Conservation (phyloP, 2,888 invertebrate species). For the Pocota personata region DNA sequence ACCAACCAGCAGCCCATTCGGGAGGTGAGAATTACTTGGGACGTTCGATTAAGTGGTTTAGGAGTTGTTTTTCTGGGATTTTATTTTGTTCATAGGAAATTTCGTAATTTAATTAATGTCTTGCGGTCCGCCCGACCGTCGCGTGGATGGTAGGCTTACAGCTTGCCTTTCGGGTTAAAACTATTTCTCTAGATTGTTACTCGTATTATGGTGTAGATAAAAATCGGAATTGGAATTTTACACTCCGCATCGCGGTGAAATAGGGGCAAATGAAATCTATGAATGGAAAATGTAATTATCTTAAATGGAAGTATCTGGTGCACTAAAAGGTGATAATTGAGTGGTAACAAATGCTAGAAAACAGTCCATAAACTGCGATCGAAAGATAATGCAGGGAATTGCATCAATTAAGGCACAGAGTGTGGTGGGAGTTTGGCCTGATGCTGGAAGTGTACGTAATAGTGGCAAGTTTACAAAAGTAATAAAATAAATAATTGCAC, state of each 20-base stretch:
- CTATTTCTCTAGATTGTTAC: constrained; percentile 21
- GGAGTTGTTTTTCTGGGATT: constrained; percentile 41
- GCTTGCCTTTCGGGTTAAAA: constrained; percentile 14
- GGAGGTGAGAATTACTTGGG: constrained; percentile 30
- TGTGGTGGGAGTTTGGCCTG: background rate
- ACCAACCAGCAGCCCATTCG: background rate
- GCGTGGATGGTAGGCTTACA: background rate
- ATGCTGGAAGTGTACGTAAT: no score
- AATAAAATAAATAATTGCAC: no score
- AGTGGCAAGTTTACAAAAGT: no score
- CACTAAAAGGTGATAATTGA: constrained; percentile 69
- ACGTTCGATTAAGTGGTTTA: constrained; percentile 58
- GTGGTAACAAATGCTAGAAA: constrained; percentile 21
- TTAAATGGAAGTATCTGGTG: constrained; percentile 60
- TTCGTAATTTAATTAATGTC: constrained; percentile 68
- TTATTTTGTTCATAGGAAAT: constrained; percentile 31
- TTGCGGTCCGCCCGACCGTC: constrained; percentile 9
- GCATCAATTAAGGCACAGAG: constrained; percentile 25
- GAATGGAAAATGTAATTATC: constrained; percentile 61
- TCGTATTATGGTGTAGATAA: constrained; percentile 34
- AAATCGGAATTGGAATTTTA: constrained; percentile 57
- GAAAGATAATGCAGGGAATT: constrained; percentile 27
- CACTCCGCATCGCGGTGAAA: constrained; percentile 10
- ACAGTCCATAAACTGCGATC: constrained; percentile 34
- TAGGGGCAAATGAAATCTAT: constrained; percentile 41